Percentiles rank a stretch among this genome's conserved stretches.
Conservation (phyloP, 2,113 vertebrate species). For the Arvicanthis niloticus region DNA sequence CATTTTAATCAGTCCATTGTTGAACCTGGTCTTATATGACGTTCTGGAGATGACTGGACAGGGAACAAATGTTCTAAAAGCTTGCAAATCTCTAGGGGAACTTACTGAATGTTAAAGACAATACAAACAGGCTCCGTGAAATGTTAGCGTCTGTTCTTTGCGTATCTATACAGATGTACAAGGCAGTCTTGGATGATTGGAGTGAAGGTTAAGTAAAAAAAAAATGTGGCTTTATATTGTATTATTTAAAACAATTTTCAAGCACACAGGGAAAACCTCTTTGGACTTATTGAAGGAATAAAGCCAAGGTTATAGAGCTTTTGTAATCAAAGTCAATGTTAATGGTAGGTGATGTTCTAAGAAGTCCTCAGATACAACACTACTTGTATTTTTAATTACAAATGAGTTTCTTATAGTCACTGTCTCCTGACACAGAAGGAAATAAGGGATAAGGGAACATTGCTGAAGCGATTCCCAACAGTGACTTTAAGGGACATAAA, state of each 20-base stretch:
- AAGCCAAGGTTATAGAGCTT: not conserved
- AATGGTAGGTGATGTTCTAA: conserved; percentile 4
- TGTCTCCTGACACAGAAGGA: not conserved
- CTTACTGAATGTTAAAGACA: conserved; percentile 57
- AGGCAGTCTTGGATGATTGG: conserved; percentile 49
- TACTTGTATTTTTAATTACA: conserved; percentile 36
- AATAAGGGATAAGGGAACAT: not conserved
- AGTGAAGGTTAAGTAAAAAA: not conserved
- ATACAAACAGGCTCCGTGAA: conserved; percentile 34
- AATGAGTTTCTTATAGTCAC: not conserved
- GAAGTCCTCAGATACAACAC: conserved; percentile 5
- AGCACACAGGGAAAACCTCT: not conserved
- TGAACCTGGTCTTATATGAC: not conserved
- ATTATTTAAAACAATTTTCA: conserved; percentile 37
- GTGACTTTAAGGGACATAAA: not conserved
- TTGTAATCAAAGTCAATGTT: not conserved
- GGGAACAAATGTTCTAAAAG: conserved; percentile 63
- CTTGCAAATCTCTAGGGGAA: not conserved
- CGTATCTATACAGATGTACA: not conserved
- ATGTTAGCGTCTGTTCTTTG: not conserved
- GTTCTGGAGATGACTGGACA: conserved; percentile 44
- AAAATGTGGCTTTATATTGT: conserved; percentile 8
- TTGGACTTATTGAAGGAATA: not conserved
- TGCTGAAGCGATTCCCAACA: not conserved
- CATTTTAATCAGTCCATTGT: not conserved